Evolutionary conservation across 2,888 invertebrate genomes (phyloP).

Genomic region (Hypena proboscidalis): DNA sequence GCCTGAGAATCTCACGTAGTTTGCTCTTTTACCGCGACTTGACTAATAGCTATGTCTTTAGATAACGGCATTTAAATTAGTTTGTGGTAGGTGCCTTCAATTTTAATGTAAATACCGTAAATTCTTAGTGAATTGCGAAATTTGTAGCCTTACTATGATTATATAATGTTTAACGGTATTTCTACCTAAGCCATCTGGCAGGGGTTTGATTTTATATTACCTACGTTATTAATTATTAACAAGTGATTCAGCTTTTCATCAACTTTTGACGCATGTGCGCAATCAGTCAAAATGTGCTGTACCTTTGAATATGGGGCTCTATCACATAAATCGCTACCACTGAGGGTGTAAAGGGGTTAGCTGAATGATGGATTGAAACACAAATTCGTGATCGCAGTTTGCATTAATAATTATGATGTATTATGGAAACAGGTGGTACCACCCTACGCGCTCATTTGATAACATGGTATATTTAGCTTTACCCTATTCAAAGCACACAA

Average conservation of each 20-base stretch:
- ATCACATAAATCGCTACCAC: no score
- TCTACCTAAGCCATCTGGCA: no score
- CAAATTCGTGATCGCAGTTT: no score
- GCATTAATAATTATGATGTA: no score
- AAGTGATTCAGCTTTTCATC: no score
- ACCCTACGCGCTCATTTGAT: no score
- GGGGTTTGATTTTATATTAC: no score
- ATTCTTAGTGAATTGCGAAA: not conserved
- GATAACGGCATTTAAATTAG: slow-evolving; percentile 21
- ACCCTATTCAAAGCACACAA: no score
- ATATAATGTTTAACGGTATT: no score
- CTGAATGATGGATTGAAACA: not conserved
- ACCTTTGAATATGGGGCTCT: not conserved
- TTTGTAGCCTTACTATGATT: not conserved
- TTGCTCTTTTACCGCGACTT: slow-evolving; percentile 19
- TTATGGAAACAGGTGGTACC: no score
- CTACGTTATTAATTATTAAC: no score
- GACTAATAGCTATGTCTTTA: slow-evolving; percentile 25
- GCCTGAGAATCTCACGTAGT: slow-evolving; percentile 17
- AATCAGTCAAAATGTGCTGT: not conserved
- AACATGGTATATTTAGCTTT: slow-evolving; percentile 13
- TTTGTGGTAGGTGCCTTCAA: slow-evolving; percentile 20
- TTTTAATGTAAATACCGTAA: slow-evolving; percentile 18
- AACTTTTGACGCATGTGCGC: no score
- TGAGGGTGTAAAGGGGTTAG: not conserved